These are phyloP conservation scores for Neodontobutis hainanensis DNA, from an alignment of 2,113 vertebrate genomes.

Conservation along the genomic window DNA sequence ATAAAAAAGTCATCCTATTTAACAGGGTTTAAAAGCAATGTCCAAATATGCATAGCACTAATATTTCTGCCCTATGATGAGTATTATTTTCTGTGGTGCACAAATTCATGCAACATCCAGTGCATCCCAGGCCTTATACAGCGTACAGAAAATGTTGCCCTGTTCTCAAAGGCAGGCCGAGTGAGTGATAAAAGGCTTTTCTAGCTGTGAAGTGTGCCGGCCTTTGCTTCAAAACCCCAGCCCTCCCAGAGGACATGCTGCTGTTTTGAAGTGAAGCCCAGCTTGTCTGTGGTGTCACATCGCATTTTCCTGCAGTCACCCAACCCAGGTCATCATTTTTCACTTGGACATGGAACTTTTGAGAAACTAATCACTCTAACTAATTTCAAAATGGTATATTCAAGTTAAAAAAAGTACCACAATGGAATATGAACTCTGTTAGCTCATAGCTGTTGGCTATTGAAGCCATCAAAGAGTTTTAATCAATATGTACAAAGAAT, in stretches of 20 bases:
- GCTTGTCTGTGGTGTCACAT: slow-evolving; percentile 63
- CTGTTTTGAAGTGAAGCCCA: slow-evolving; percentile 64
- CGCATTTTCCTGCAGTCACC: slow-evolving; percentile 51
- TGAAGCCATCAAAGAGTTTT: background rate
- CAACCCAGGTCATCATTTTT: slow-evolving; percentile 46
- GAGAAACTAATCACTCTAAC: slow-evolving; percentile 1
- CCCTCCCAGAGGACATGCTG: slow-evolving; percentile 53
- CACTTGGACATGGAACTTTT: slow-evolving; percentile 13
- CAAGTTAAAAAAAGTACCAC: background rate
- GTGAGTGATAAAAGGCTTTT: slow-evolving; percentile 77
- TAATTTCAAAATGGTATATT: background rate
- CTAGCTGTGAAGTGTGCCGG: slow-evolving; percentile 68
- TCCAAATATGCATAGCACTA: background rate
- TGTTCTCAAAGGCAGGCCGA: slow-evolving; percentile 58
- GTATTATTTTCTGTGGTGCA: slow-evolving; percentile 9
- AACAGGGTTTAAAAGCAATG: too few relatives aligned
- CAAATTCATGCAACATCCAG: slow-evolving; percentile 37
- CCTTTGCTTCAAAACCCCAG: slow-evolving; percentile 51
- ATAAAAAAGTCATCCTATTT: too few relatives aligned
- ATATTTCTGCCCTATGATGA: slow-evolving; percentile 2
- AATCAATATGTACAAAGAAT: background rate
- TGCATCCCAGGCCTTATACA: slow-evolving; percentile 41
- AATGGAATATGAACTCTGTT: too few relatives aligned
- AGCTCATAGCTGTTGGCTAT: background rate
- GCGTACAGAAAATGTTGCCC: slow-evolving; percentile 44